Conservation (phyloP, 1,140 invertebrate species). For the Pseudomyrmex dendroicus region DNA sequence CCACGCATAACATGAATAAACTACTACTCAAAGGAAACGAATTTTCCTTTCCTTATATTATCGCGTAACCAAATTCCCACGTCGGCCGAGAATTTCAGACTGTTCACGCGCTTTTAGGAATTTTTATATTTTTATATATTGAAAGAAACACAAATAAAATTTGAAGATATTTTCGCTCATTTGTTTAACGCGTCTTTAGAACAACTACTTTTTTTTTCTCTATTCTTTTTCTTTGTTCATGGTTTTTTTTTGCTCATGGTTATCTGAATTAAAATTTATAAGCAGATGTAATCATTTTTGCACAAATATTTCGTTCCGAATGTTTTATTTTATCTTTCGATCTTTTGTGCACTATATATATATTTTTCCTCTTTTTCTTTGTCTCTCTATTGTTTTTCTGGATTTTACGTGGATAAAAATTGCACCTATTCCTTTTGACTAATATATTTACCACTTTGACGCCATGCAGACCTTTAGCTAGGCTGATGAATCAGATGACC, state of each 20-base stretch:
- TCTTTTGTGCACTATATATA: conserved; percentile 63
- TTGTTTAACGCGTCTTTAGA: conserved; percentile 13
- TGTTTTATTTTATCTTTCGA: conserved; percentile 50
- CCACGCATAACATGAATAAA: conserved; percentile 26
- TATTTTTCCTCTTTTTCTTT: neutral
- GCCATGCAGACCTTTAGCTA: conserved; percentile 86
- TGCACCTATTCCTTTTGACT: conserved; percentile 83
- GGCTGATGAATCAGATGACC: conserved; percentile 85
- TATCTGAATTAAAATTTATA: conserved; percentile 39
- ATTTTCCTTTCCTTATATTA: conserved; percentile 44
- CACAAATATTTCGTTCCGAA: neutral
- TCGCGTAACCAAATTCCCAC: neutral
- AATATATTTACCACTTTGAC: conserved; percentile 84
- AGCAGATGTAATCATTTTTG: conserved; percentile 9
- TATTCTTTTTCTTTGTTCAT: conserved; percentile 4
- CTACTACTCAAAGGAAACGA: conserved; percentile 8
- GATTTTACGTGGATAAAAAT: conserved; percentile 79
- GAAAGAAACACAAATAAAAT: neutral
- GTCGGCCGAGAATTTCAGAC: neutral
- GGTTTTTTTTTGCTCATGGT: neutral
- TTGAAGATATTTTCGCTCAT: neutral
- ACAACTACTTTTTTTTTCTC: neutral
- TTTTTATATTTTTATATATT: neutral
- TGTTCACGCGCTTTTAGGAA: neutral
- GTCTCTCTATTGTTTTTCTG: conserved; percentile 61